Percentiles rank a stretch among this genome's conserved stretches.
Conservation (phyloP, 1,140 invertebrate genomes). For the Idris sp. region DNA sequence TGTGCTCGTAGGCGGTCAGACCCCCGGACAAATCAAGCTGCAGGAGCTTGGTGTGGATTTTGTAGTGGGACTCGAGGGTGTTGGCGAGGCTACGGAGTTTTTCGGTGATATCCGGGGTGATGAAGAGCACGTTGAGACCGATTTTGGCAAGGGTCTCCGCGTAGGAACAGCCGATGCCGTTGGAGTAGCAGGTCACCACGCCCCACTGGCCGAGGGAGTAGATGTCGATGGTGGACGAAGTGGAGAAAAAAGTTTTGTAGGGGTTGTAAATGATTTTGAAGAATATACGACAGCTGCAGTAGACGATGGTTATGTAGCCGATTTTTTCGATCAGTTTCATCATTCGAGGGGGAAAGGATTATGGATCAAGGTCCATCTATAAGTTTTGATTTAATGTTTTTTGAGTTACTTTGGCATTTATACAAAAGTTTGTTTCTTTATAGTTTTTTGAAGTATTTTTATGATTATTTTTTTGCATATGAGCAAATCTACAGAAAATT, state of each 20-base stretch:
- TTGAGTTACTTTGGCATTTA: no score
- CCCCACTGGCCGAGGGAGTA: constrained; percentile 67
- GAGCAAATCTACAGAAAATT: no score
- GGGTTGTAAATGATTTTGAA: constrained; percentile 50
- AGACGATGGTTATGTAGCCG: constrained; percentile 65
- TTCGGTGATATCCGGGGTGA: constrained; percentile 86
- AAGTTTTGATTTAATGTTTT: no score
- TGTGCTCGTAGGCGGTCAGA: constrained; percentile 76
- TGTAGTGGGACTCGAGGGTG: constrained; percentile 82
- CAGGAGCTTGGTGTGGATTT: constrained; percentile 88
- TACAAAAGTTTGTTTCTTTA: no score
- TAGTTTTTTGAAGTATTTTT: no score
- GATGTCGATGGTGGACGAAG: constrained; percentile 50
- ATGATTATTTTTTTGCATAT: no score
- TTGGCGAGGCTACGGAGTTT: constrained; percentile 84
- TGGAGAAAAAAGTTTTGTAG: constrained; percentile 57
- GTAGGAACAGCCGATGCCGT: constrained; percentile 92
- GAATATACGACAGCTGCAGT: constrained; percentile 61
- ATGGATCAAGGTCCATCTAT: no score
- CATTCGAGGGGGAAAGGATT: no score
- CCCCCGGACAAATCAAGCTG: constrained; percentile 86
- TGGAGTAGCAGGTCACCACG: constrained; percentile 91
- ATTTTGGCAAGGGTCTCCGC: constrained; percentile 86
- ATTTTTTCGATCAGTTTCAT: constrained; percentile 65
- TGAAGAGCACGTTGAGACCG: constrained; percentile 91